These are phyloP conservation scores for Eilema depressum DNA, from an alignment of 2,888 invertebrate species.

Conservation along the genomic window DNA sequence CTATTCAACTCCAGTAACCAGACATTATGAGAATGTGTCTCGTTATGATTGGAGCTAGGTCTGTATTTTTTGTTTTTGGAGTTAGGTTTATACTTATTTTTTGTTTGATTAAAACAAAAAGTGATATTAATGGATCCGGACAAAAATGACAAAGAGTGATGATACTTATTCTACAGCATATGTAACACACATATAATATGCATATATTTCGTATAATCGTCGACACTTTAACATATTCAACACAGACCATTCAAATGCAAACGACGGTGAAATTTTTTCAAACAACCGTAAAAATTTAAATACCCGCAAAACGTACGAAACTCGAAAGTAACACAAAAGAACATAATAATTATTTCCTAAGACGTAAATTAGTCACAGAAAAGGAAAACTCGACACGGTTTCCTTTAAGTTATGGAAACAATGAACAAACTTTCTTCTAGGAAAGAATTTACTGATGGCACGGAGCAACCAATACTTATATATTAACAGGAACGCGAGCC, in stretches of 20 bases:
- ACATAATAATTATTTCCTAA: constrained; percentile 72
- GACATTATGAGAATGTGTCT: too few species aligned
- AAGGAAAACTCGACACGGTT: constrained; percentile 72
- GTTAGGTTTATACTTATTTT: too few species aligned
- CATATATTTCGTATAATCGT: constrained; percentile 20
- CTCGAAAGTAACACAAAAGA: constrained; percentile 69
- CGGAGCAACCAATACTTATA: constrained; percentile 68
- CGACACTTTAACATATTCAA: constrained; percentile 42
- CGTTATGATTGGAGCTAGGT: too few species aligned
- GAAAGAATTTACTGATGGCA: constrained; percentile 67
- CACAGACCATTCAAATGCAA: constrained; percentile 46
- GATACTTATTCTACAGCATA: background rate
- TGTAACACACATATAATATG: constrained; percentile 10
- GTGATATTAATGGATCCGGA: background rate
- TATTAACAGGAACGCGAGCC: constrained; percentile 65
- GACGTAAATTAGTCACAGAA: constrained; percentile 77
- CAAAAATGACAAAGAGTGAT: background rate
- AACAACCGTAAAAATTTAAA: constrained; percentile 70
- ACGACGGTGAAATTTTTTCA: constrained; percentile 71
- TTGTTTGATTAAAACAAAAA: too few species aligned
- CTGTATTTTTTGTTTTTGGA: too few species aligned
- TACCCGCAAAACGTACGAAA: constrained; percentile 49
- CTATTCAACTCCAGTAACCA: too few species aligned
- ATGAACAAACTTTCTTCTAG: constrained; percentile 75
- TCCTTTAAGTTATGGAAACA: constrained; percentile 78